Evolutionary conservation across 2,888 invertebrate genomes (phyloP).

Genomic region (Arrhopalites spinosus): DNA sequence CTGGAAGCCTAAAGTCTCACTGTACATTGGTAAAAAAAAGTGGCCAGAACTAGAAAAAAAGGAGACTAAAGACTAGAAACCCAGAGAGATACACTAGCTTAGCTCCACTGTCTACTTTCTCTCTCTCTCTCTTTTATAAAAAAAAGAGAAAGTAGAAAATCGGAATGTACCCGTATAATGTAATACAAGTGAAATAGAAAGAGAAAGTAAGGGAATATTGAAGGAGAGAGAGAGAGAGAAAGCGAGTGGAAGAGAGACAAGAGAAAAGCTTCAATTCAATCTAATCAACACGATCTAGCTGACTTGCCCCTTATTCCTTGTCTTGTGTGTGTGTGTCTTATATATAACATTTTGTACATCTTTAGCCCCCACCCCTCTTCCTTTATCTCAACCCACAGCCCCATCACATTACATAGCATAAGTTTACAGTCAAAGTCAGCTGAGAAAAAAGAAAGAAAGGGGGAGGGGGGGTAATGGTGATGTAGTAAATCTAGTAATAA

Average conservation of each 20-base stretch:
- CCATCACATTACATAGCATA: no score
- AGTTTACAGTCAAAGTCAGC: background rate
- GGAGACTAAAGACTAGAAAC: no score
- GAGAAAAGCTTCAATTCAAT: conserved; percentile 27
- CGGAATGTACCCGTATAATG: no score
- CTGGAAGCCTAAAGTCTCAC: background rate
- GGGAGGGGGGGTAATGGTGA: background rate
- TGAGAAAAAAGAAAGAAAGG: background rate
- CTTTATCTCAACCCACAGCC: no score
- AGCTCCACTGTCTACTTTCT: no score
- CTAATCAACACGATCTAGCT: conserved; percentile 29
- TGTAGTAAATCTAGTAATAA: conserved; percentile 12
- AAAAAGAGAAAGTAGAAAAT: no score
- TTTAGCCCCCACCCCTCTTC: background rate
- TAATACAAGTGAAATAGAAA: no score
- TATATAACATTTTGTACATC: background rate
- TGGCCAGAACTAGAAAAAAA: background rate
- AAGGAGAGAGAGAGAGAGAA: background rate
- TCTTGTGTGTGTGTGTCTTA: background rate
- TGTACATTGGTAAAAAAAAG: background rate
- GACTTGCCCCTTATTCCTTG: background rate
- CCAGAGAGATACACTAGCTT: no score
- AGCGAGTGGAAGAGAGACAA: background rate
- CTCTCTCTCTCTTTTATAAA: no score
- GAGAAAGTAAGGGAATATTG: background rate